Percentiles rank a stretch among this genome's conserved stretches.
These are phyloP conservation scores for Xestia ashworthii DNA, from an alignment of 2,888 invertebrate species.

Conservation along the genomic window DNA sequence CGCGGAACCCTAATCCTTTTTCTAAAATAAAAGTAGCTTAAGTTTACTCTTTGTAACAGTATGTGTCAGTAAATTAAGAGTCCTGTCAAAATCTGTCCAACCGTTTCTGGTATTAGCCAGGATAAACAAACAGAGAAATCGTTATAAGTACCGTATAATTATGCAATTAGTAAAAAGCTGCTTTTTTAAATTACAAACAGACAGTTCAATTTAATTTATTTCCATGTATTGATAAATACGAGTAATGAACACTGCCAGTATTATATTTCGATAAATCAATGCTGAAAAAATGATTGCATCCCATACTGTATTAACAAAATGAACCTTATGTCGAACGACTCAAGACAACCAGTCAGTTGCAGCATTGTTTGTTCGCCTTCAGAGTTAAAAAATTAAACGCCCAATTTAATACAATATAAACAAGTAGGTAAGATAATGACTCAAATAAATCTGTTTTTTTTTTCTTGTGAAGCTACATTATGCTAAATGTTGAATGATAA, in stretches of 20 bases:
- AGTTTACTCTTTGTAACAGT: background rate
- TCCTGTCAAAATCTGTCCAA: too few relatives aligned
- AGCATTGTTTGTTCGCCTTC: conserved; percentile 48
- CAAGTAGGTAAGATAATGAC: conserved; percentile 33
- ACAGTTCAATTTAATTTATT: background rate
- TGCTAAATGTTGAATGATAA: conserved; percentile 73
- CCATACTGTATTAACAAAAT: background rate
- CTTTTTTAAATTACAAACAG: background rate
- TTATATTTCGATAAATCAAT: conserved; percentile 24
- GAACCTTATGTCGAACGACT: conserved; percentile 41
- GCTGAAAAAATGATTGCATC: conserved; percentile 22
- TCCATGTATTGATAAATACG: background rate
- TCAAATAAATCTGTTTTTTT: conserved; percentile 50
- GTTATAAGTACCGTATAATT: too few relatives aligned
- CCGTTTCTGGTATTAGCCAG: too few relatives aligned
- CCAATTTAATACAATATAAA: conserved; percentile 30
- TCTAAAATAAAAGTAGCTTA: background rate
- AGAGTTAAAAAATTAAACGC: conserved; percentile 37
- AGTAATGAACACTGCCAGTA: conserved; percentile 3
- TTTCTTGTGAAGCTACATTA: conserved; percentile 62
- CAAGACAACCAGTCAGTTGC: conserved; percentile 53
- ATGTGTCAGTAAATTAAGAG: background rate
- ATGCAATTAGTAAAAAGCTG: too few relatives aligned
- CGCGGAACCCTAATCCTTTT: background rate
- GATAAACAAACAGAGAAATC: too few relatives aligned